Evolutionary conservation across 2,113 vertebrate genomes (phyloP), one percentile per base, ranked within the genome.

Genomic region (Gasterosteus nipponicus): DNA sequence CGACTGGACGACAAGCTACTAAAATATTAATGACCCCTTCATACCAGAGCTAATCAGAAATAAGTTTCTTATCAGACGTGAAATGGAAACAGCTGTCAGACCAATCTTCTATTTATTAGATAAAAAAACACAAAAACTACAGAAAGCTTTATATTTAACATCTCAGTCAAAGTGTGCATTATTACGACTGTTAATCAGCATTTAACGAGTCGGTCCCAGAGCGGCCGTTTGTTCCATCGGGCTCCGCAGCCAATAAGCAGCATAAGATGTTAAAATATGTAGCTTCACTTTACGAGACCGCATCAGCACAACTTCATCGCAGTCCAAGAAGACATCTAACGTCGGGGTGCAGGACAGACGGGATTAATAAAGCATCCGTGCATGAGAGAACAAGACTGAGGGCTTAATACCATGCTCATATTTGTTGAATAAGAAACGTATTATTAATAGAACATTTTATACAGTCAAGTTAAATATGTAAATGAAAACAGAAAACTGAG

Each of bases 201-300:
- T 81, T 83, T 86, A 81, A 86, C 69, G 57, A 35, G 46, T 54
- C 71, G n/a, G 46, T 75, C 69, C 66, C 44, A 42, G 38, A 46
- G 65, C 15, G 49, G 66, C 60, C 29, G 31, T 80, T 78, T 74
- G 69, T 80, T 49, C 80, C 80, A 44, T 41, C 81, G 41, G 70
- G 66, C 60, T 70, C n/a, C 39, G 26, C 64, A 19, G 59, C 54
- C 53, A 71, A 83, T 53, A 70, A 80, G 71, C 73, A 19, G 81
- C 70, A 54, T 44, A 39, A 62, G 69, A 68, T 71, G 69, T 54
- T 26, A 3, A 63, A 12, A 35, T 39, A 26, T 26, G n/a, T 11
- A 22, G 26, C 38, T 60, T 60, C 3, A 1, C 33, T 41, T 41
- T 22, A 62, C 19, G 22, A 15, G 9, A 64, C 42, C 19, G 62